Base-by-base conservation (phyloP, 2,113 vertebrate genomes). In the Cromileptes altivelis region DNA sequence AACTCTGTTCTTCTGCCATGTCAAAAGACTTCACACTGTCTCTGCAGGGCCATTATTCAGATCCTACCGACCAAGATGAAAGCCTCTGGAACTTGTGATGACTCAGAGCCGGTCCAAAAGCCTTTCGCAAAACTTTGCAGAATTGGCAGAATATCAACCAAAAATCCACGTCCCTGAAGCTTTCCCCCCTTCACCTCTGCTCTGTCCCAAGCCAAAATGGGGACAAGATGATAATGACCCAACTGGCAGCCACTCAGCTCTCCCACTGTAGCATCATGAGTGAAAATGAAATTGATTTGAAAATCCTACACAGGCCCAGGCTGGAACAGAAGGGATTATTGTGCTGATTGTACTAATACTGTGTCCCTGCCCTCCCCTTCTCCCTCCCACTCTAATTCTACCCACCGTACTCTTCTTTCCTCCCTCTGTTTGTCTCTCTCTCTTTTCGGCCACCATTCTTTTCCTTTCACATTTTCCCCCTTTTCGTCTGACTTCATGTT, bases 251-350 rank as follows among this genome's bases (percentile, higher is more conserved):
- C 84, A 45, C 78, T 91, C 87, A 71, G 86, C 77, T 81, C 80
- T 68, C 70, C 78, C 75, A 76, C 84, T 84, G 83, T 75, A 40
- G 81, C 70, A 84, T 92, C 85, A 90, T 89, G 88, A 91, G 90
- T 30, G 77, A 94, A 94, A 95, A 93, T 93, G 73, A 94, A 95
- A 95, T 95, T 95, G 92, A 94, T 95, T 94, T 94, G 88, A 93
- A 96, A 95, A 95, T 94, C 93, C 93, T 90, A 65, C 78, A 17
- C 74, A 70, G 82, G 90, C 85, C 84, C 78, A 4, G 65, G 71
- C 90, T 85, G 89, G 91, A 92, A 89, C 85, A 91, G 88, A 94
- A 76, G 88, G 93, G 94, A 95, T 95, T 95, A 96, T 82, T 87
- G 84, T 88, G 88, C 87, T 88, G 92, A 92, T 93, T 93, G 92